Evolutionary conservation across 1,140 invertebrate genomes (phyloP).

Genomic region (Hyles euphorbiae): DNA sequence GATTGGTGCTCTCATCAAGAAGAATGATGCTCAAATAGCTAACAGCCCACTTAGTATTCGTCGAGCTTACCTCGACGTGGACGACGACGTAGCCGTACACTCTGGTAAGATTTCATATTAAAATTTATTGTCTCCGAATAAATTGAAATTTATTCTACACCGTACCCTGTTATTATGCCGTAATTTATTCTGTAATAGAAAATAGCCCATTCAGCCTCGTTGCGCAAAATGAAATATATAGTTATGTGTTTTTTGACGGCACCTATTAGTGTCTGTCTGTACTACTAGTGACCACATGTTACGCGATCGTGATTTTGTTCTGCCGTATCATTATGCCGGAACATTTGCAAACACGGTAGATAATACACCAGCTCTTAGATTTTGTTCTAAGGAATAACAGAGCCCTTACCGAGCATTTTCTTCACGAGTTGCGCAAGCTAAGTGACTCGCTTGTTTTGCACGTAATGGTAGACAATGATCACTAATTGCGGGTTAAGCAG

Average conservation of each 20-base stretch:
- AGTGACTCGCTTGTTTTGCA: slow-evolving; percentile 12
- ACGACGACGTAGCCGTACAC: slow-evolving; percentile 79
- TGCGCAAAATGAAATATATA: slow-evolving; percentile 13
- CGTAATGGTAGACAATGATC: slow-evolving; percentile 36
- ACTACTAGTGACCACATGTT: no score
- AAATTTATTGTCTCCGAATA: slow-evolving; percentile 10
- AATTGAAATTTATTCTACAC: slow-evolving; percentile 13
- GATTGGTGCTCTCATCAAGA: slow-evolving; percentile 62
- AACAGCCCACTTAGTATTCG: slow-evolving; percentile 70
- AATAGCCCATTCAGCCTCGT: slow-evolving; percentile 1
- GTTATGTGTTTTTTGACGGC: slow-evolving; percentile 13
- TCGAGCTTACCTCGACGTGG: slow-evolving; percentile 73
- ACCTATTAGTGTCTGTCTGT: no score
- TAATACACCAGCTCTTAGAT: no score
- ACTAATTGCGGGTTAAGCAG: slow-evolving; percentile 34
- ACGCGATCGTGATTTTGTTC: no score
- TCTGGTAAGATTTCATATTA: slow-evolving; percentile 73
- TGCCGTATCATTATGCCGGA: no score
- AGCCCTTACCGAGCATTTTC: no score
- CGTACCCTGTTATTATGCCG: slow-evolving; percentile 5
- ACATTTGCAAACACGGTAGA: no score
- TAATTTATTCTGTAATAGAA: slow-evolving; percentile 9
- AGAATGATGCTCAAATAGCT: slow-evolving; percentile 60
- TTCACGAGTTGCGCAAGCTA: no score
- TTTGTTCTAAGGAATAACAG: no score